Evolutionary conservation across 92 coral and sea anemone genomes (phyloP), one percentile per base, ranked within the genome.

Genomic region (Phymanthus crucifer): DNA sequence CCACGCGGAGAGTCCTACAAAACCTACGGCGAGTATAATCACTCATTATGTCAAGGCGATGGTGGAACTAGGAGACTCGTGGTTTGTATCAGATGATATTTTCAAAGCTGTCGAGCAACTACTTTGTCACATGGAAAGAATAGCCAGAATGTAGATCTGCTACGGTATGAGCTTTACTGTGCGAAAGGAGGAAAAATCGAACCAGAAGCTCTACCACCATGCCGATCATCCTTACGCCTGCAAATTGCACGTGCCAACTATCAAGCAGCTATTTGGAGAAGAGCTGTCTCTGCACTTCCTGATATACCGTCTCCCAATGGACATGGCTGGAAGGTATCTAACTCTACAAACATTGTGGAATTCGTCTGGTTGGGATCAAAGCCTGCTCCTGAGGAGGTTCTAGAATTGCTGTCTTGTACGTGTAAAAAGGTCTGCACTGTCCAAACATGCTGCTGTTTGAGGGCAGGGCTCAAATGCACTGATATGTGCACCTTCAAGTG

Each of bases 311-410:
- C 87, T 23, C 89, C 92, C 70, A 80, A 89, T 67, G 89, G 80
- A 52, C 81, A 85, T 67, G 89, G 86, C 31, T 89, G 89, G 92
- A 36, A 66, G 24, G 45, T 80, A 61, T 32, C 71, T 48, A 37
- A 77, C 36, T 40, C 72, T 27, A 40, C 81, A 66, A 70, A 48
- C 74, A 40, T 24, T 29, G 43, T 82, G 17, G 82, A 78, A 50
- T 78, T 82, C 52, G 85, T 47, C 50, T 87, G 85, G 94, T 82
- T 90, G 34, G 89, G 81, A 47, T 86, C 88, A 14, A 83, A 73
- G 40, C 90, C 90, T 43, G 86, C 88, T 10, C 93, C 90, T 73
- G 93, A 86, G 69, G 90, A 89, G 79, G 87, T 82, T 21, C 73
- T 86, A 37, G 88, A 89, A 71, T 71, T 89, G 14, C 78, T 86